Base-by-base conservation (phyloP, 2,888 invertebrate species). In the Drosophila multiciliata region DNA sequence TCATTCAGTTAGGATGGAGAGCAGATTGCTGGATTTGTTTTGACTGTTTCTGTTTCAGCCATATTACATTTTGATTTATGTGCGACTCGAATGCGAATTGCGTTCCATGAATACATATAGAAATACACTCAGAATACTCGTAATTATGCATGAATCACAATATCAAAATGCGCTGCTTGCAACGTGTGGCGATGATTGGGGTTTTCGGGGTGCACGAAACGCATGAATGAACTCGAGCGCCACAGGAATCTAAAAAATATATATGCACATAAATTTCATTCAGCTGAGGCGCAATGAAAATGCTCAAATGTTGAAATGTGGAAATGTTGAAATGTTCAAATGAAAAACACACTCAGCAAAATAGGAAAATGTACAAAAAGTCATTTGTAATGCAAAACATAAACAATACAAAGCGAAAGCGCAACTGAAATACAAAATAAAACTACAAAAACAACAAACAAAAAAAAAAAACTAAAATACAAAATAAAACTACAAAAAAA, bases 101-200 rank as follows among this genome's bases (percentile, higher is more conserved):
- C 54, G 32, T 55, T 65, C 52, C 26, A 73, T 75, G 64, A 66
- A 75, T 79, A 64, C 60, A 70, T 66, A 75, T 66, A 75, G 63
- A 53, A 17, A 66, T 52, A 65, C 66, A 42, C 66, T 50, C 66
- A 36, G 54, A 53, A 59, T 66, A 59, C 50, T 55, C 50, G 80
- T 74, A 84, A 84, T 84, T 84, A 83, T 84, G 83, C 86, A 84
- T 84, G 83, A 84, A 83, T 82, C 83, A 83, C 70, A 71, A 81
- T 73, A 83, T 69, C 81, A 84, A 82, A 80, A 80, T 76, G 73
- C 71, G 53, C 54, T 61, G 63, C 64, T 32, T 61, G 63, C 54
- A 80, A 63, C 40, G 45, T 38, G 35, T 36, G 59, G 53, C 54
- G 15, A 58, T 40, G 57, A 17, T 38, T 57, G 26, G 17, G 17